phyloP scores from a whole-genome alignment of 2,888 invertebrate genomes.

The Nematopogon swammerdamellus region DNA sequence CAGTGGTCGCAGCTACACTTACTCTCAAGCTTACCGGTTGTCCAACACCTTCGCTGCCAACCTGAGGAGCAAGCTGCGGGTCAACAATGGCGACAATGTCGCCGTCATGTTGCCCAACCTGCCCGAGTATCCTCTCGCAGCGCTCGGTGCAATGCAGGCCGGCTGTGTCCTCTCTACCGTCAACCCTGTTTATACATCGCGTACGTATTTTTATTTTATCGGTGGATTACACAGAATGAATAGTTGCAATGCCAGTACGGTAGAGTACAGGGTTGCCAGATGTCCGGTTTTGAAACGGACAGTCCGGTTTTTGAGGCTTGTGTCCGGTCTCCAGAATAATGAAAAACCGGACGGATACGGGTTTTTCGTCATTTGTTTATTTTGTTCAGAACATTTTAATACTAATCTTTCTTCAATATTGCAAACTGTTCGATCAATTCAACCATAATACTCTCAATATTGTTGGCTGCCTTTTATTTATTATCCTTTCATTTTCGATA shows the following conservation, averaged over 20 bases:
- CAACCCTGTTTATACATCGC: constrained; percentile 70
- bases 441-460: too few species aligned
- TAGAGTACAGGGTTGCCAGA: neutral
- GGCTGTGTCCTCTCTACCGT: constrained; percentile 68
- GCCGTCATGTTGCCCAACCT: constrained; percentile 72
- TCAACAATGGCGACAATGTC: constrained; percentile 63
- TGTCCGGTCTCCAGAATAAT: too few species aligned
- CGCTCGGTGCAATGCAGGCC: constrained; percentile 66
- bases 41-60: constrained; percentile 65
- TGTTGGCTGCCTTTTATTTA: too few species aligned
- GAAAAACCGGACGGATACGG: too few species aligned
- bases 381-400: neutral
- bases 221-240: neutral
- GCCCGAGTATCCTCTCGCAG: constrained; percentile 68
- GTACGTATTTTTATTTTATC: constrained; percentile 28
- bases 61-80: constrained; percentile 62
- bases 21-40: constrained; percentile 60
- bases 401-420: too few species aligned
- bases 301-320: too few species aligned
- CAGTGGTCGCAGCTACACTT: constrained; percentile 71
- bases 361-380: neutral
- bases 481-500: too few species aligned
- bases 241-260: neutral
- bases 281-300: neutral
- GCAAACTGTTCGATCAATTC: too few species aligned